These are phyloP conservation scores for Tonatia bakeri DNA, from an alignment of 2,113 vertebrate species.

Conservation along the genomic window DNA sequence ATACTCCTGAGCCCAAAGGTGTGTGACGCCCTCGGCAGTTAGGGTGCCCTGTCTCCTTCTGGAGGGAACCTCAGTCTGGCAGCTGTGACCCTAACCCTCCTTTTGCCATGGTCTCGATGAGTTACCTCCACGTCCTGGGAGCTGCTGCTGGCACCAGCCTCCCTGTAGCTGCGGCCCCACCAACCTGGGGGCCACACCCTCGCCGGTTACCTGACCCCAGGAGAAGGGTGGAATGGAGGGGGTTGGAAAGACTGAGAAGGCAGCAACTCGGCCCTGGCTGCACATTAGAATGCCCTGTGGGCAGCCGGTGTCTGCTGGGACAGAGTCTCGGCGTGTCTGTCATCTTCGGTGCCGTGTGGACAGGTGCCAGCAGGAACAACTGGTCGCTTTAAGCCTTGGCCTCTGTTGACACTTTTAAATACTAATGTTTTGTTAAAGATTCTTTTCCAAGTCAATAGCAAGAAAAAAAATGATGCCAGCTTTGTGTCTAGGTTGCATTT, in stretches of 20 bases:
- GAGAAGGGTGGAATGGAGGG: background rate
- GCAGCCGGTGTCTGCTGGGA: background rate
- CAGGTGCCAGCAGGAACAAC: background rate
- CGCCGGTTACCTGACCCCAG: background rate
- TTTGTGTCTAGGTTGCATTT: background rate
- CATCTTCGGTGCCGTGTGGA: rapidly evolving
- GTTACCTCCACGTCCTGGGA: rapidly evolving
- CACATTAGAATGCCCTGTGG: background rate
- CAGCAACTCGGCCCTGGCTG: background rate
- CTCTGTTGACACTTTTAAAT: background rate
- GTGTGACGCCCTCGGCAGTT: rapidly evolving
- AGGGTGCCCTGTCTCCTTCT: background rate
- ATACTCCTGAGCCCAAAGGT: background rate
- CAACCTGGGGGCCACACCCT: background rate
- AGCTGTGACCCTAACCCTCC: background rate
- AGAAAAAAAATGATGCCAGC: background rate
- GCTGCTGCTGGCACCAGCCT: background rate
- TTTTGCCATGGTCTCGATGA: rapidly evolving
- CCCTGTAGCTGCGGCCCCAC: background rate
- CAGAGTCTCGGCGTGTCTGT: background rate
- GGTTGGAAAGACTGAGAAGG: background rate
- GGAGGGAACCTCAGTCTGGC: background rate
- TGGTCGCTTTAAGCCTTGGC: background rate
- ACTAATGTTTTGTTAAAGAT: background rate
- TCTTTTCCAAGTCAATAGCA: background rate